phyloP scores from a whole-genome alignment of 1,140 invertebrate species.

The Drosophila arizonae region DNA sequence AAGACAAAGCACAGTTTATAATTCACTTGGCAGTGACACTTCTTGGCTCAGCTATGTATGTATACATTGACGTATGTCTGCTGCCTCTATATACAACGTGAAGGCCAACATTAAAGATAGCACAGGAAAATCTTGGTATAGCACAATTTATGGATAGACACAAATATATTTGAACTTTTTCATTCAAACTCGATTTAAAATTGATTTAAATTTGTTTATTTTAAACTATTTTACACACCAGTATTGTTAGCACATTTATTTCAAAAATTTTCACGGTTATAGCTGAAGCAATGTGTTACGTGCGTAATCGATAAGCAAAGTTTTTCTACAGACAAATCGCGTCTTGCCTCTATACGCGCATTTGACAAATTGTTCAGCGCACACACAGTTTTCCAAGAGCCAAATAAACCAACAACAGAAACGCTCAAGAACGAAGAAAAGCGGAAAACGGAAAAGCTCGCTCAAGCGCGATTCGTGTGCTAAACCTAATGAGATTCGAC shows the following conservation, averaged over 20 bases:
- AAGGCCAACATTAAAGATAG: slow-evolving; percentile 61
- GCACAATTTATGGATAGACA: too few species aligned
- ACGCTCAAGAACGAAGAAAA: slow-evolving; percentile 51
- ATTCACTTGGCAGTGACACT: slow-evolving; percentile 2
- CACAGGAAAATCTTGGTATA: slow-evolving; percentile 19
- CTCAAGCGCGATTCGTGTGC: slow-evolving; percentile 71
- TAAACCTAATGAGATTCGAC: slow-evolving; percentile 69
- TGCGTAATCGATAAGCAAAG: slow-evolving; percentile 79
- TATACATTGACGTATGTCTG: background rate
- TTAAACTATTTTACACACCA: slow-evolving; percentile 44
- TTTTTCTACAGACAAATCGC: slow-evolving; percentile 60
- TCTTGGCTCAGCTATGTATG: background rate
- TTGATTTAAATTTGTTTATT: background rate
- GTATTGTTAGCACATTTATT: slow-evolving; percentile 35
- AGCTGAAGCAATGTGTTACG: slow-evolving; percentile 58
- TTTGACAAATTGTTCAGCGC: slow-evolving; percentile 56
- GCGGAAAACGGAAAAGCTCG: slow-evolving; percentile 72
- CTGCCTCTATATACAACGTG: slow-evolving; percentile 47
- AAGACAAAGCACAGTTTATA: background rate
- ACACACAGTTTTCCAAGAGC: slow-evolving; percentile 61
- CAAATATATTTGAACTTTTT: background rate
- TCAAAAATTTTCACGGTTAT: slow-evolving; percentile 33
- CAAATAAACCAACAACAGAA: slow-evolving; percentile 16
- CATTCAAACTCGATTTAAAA: background rate
- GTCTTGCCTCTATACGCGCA: slow-evolving; percentile 75